Conservation (phyloP, 1,140 invertebrate genomes). For the Diuraphis noxia region DNA sequence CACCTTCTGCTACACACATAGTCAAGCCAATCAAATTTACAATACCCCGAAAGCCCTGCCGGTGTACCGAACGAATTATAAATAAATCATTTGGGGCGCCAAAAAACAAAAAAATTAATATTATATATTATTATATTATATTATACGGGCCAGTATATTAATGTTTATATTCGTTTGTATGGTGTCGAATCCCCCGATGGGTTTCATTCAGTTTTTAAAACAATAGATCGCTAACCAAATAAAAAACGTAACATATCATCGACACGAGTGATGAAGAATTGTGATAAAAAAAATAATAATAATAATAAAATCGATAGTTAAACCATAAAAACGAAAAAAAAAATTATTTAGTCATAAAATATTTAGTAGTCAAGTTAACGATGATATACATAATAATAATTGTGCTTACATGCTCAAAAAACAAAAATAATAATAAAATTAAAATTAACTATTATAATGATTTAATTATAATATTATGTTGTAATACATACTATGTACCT, state of each 20-base stretch:
- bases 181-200: slow-evolving; percentile 27
- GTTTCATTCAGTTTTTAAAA: neutral
- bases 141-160: neutral
- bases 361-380: neutral
- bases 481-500: neutral
- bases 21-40: slow-evolving; percentile 50
- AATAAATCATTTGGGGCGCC: slow-evolving; percentile 36
- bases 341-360: neutral
- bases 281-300: slow-evolving; percentile 40
- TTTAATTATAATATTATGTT: neutral
- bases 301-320: slow-evolving; percentile 37
- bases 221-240: slow-evolving; percentile 18
- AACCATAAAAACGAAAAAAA: slow-evolving; percentile 23
- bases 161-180: slow-evolving; percentile 41
- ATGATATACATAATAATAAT: slow-evolving; percentile 4
- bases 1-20: slow-evolving; percentile 48
- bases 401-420: slow-evolving; percentile 47
- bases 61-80: slow-evolving; percentile 44
- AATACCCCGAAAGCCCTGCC: slow-evolving; percentile 14
- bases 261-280: slow-evolving; percentile 53
- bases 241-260: slow-evolving; percentile 53
- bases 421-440: neutral
- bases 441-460: neutral
- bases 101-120: neutral
- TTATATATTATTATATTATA: slow-evolving; percentile 24